These are phyloP conservation scores for Microctonus brassicae DNA, from an alignment of 2,888 invertebrate species.

Conservation along the genomic window DNA sequence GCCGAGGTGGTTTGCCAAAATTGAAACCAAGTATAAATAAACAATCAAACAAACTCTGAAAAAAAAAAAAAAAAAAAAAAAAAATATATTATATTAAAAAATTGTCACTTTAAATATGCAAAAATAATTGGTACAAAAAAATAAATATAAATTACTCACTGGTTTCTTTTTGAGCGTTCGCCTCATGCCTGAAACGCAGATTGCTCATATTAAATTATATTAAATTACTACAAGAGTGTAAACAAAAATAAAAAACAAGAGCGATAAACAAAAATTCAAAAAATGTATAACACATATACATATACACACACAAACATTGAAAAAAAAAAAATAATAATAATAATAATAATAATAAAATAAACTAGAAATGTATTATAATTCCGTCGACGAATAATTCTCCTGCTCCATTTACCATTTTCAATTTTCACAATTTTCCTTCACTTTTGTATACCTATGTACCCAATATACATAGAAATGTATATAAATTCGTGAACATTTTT, in stretches of 20 bases:
- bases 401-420: not conserved
- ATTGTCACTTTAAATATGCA: not conserved
- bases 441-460: constrained; percentile 34
- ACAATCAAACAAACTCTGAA: constrained; percentile 1
- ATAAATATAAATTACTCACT: constrained; percentile 6
- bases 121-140: not conserved
- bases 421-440: not conserved
- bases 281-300: constrained; percentile 20
- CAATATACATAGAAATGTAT: constrained; percentile 62
- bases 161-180: constrained; percentile 4
- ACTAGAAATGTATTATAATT: constrained; percentile 31
- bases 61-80: not conserved
- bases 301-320: constrained; percentile 23
- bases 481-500: constrained; percentile 61
- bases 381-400: constrained; percentile 16
- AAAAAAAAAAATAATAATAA: not conserved
- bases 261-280: constrained; percentile 5
- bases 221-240: constrained; percentile 17
- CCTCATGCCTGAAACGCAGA: constrained; percentile 32
- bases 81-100: too few relatives aligned
- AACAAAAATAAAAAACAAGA: constrained; percentile 21
- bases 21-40: constrained; percentile 25
- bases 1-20: constrained; percentile 14
- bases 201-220: constrained; percentile 37
- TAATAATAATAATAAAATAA: too few relatives aligned